phyloP scores from a whole-genome alignment of 2,797 vertebrate genomes.

The Premnoplex brunnescens region DNA sequence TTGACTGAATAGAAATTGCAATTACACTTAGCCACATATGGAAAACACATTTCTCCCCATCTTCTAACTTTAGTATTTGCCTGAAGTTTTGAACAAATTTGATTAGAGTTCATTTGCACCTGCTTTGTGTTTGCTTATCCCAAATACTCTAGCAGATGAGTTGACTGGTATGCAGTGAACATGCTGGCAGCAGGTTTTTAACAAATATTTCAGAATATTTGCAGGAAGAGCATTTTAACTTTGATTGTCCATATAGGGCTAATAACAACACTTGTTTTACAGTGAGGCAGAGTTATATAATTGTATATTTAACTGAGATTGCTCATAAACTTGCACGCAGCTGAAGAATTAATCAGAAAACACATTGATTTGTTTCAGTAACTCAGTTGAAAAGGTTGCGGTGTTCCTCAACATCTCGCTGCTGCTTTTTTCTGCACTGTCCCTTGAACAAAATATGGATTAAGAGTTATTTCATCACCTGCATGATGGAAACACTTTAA shows the following conservation, averaged over 20 bases:
- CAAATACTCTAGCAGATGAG: slow-evolving; percentile 20
- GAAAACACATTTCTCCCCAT: background rate
- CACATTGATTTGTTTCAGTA: background rate
- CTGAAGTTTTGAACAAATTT: slow-evolving; percentile 32
- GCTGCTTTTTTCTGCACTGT: background rate
- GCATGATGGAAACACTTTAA: background rate
- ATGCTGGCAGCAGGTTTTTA: background rate
- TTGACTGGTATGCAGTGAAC: background rate
- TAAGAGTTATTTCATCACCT: background rate
- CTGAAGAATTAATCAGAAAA: background rate
- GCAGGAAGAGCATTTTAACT: slow-evolving; percentile 12
- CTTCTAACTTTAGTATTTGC: background rate
- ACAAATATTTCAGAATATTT: slow-evolving; percentile 14
- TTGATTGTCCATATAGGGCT: background rate
- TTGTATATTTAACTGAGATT: background rate
- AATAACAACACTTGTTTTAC: background rate
- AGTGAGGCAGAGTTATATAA: background rate
- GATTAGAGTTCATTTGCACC: slow-evolving; percentile 17
- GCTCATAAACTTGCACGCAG: background rate
- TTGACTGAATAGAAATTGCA: background rate
- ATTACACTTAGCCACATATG: slow-evolving; percentile 2
- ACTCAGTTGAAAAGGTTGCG: background rate
- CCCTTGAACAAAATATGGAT: background rate
- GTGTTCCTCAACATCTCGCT: background rate
- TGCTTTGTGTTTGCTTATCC: slow-evolving; percentile 33